Evolutionary conservation across 2,113 vertebrate species (phyloP).

Genomic region (Scartelaos histophorus): DNA sequence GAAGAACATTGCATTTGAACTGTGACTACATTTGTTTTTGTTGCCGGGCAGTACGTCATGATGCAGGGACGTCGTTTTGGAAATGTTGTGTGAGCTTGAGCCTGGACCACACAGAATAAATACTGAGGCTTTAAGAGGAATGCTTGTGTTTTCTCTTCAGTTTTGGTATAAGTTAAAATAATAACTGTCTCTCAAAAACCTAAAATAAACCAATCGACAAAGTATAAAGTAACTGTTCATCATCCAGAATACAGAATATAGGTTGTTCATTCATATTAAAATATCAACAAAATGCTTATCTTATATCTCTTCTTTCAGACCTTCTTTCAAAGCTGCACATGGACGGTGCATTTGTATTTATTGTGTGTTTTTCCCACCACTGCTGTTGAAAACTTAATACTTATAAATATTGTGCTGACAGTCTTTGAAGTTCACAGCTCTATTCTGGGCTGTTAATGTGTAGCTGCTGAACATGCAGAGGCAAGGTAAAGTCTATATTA

Average conservation of each 20-base stretch:
- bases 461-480: background rate
- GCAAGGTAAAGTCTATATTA: too few relatives aligned
- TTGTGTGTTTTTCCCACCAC: too few relatives aligned
- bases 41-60: background rate
- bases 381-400: background rate
- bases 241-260: background rate
- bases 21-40: background rate
- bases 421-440: background rate
- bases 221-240: background rate
- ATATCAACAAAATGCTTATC: too few relatives aligned
- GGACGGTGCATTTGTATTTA: background rate
- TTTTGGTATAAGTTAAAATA: background rate
- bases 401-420: background rate
- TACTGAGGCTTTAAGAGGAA: background rate
- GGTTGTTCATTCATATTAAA: too few relatives aligned
- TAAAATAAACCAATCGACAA: background rate
- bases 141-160: background rate
- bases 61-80: background rate
- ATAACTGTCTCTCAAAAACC: background rate
- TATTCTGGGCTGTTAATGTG: background rate
- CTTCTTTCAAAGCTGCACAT: too few relatives aligned
- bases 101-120: conserved; percentile 6
- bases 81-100: background rate
- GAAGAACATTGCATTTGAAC: background rate
- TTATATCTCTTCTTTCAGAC: too few relatives aligned